These are phyloP conservation scores for Blastobasis lacticolella DNA, from an alignment of 2,888 invertebrate genomes.

Conservation along the genomic window DNA sequence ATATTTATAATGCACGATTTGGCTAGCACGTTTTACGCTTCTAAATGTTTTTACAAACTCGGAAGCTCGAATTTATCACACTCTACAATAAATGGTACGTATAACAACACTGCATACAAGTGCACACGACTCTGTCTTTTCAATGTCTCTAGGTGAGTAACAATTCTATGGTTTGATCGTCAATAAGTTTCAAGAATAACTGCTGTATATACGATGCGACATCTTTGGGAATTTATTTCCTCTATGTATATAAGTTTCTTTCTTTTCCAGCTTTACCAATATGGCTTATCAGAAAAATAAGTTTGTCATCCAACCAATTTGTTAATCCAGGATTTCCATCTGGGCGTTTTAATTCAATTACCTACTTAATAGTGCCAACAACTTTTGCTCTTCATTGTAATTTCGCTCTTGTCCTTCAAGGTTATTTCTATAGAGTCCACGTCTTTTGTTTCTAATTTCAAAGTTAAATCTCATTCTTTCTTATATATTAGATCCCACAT, in stretches of 20 bases:
- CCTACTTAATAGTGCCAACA: too few species aligned
- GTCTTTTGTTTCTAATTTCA: too few species aligned
- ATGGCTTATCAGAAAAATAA: too few species aligned
- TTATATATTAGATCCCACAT: too few species aligned
- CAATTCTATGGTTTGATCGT: slow-evolving; percentile 6
- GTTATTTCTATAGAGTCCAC: too few species aligned
- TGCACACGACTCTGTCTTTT: slow-evolving; percentile 1
- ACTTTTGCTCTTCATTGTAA: too few species aligned
- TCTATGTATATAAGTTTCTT: slow-evolving; percentile 32
- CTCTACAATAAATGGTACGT: slow-evolving; percentile 32
- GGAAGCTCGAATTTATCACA: too few species aligned
- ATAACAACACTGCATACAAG: slow-evolving; percentile 21
- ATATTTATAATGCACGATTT: slow-evolving; percentile 27
- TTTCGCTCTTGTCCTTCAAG: too few species aligned
- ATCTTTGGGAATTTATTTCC: slow-evolving; percentile 20
- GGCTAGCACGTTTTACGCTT: slow-evolving; percentile 35
- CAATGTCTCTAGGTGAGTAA: slow-evolving; percentile 8
- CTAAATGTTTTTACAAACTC: slow-evolving; percentile 5
- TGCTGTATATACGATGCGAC: slow-evolving; percentile 57
- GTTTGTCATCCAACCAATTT: too few species aligned
- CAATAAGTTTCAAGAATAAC: slow-evolving; percentile 32
- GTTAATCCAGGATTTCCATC: too few species aligned
- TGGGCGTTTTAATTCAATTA: too few species aligned
- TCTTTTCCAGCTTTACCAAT: slow-evolving; percentile 23
- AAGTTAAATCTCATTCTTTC: too few species aligned